These are phyloP conservation scores for Eudasyphora cyanicolor DNA, from an alignment of 2,888 invertebrate genomes.

Conservation along the genomic window DNA sequence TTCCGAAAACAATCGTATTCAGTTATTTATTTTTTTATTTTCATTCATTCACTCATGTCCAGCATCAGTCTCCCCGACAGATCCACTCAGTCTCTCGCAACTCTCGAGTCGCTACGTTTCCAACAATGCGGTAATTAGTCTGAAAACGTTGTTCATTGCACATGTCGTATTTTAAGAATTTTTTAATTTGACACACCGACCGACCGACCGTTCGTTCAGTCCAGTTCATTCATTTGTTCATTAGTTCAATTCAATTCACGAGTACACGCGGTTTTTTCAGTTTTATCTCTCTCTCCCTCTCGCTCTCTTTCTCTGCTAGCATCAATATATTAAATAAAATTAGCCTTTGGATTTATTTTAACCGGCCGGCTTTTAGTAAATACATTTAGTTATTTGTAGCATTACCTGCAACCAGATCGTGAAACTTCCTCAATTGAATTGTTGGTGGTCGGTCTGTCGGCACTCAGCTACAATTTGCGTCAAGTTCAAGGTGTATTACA, in stretches of 20 bases:
- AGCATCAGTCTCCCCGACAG: not conserved
- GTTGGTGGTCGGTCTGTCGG: not conserved
- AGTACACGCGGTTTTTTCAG: not conserved
- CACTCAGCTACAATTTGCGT: not conserved
- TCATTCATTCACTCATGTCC: slow-evolving; percentile 34
- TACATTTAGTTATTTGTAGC: slow-evolving; percentile 12
- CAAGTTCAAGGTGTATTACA: slow-evolving; percentile 67
- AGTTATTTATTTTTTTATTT: slow-evolving; percentile 48
- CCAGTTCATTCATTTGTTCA: not conserved
- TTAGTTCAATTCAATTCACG: too few species aligned
- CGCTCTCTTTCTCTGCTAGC: not conserved
- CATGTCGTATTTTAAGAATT: slow-evolving; percentile 62
- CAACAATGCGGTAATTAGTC: slow-evolving; percentile 60
- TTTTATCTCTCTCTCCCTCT: not conserved
- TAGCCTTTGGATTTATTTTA: slow-evolving; percentile 26
- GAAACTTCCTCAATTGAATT: slow-evolving; percentile 52
- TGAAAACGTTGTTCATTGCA: slow-evolving; percentile 58
- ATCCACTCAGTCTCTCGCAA: not conserved
- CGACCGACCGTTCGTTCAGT: not conserved
- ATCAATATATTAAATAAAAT: slow-evolving; percentile 3
- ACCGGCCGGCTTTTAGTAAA: slow-evolving; percentile 62
- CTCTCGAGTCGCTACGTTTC: too few species aligned
- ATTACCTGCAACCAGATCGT: slow-evolving; percentile 17
- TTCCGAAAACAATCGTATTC: slow-evolving; percentile 43
- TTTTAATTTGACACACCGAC: slow-evolving; percentile 51